These are phyloP conservation scores for Ovis aries DNA, from an alignment of 2,113 vertebrate genomes.

Conservation along the genomic window DNA sequence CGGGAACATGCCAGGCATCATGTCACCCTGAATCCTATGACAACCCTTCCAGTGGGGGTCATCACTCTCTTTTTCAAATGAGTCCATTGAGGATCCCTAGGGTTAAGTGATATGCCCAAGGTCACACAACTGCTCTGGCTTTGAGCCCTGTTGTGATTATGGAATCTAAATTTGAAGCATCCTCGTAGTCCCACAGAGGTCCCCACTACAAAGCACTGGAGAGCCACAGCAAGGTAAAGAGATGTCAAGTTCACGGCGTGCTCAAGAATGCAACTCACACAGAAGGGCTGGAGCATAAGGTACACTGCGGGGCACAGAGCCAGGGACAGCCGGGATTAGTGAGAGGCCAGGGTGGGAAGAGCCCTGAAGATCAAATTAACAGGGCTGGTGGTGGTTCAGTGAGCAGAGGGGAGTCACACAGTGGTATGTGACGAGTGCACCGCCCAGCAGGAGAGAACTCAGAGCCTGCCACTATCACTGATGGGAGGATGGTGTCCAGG, in stretches of 20 bases:
- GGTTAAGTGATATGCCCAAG: not conserved
- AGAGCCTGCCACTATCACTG: not conserved
- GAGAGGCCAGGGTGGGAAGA: not conserved
- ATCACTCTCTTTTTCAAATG: not conserved
- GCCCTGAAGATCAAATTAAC: not conserved
- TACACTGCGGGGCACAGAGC: not conserved
- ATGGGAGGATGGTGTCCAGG: not conserved
- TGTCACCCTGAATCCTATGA: not conserved
- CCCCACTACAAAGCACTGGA: not conserved
- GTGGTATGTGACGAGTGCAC: not conserved
- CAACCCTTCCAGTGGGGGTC: not conserved
- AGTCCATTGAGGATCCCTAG: not conserved
- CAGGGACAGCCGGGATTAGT: not conserved
- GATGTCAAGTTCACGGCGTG: not conserved
- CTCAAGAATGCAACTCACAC: not conserved
- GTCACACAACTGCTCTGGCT: not conserved
- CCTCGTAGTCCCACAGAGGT: not conserved
- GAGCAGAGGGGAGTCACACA: not conserved
- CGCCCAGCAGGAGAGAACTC: rapidly evolving
- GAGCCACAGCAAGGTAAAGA: not conserved
- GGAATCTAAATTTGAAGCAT: not conserved
- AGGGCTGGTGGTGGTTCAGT: not conserved
- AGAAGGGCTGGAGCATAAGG: not conserved
- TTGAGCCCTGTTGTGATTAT: not conserved
- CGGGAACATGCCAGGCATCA: rapidly evolving